Base-by-base conservation (phyloP, 2,888 invertebrate genomes). In the Drosophila borborema region DNA sequence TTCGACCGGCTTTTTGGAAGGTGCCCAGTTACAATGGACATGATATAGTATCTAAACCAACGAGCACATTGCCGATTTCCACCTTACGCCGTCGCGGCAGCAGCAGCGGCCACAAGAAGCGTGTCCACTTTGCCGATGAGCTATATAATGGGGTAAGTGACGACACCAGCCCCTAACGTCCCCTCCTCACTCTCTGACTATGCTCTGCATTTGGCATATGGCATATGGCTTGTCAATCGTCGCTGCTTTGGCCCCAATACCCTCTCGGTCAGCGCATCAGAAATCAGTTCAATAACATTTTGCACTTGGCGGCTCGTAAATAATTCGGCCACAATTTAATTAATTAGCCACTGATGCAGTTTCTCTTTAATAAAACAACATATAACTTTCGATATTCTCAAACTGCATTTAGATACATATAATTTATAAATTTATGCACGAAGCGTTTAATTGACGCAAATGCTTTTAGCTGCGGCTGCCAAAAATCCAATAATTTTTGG, bases 51-150 rank as follows among this genome's bases (percentile, higher is more conserved):
- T 28, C 66, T 1, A 38, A 40, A 18, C 23, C 53, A 31, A 40
- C 60, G 14, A 43, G 61, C 31, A 38, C 75, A 23, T 64, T 65
- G 28, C 53, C 74, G 10, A 66, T 59, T 18, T 69, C 74, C 12
- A 51, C 49, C 34, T 51, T 51, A 58, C 79, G 75, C 28, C 79
- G 83, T 43, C 81, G 87, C 58, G 87, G 82, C 72, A 89, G 84
- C 72, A 89, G 84, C 59, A 87, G 81, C 45, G 85, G 87, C 31
- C 74, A 81, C 1, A 91, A 92, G 81, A 92, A 92, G 90, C 94
- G 92, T 86, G 94, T 94, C 81, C 94, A 93, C 91, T 92, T 92
- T 48, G 87, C 90, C 53, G 92, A 93, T 80, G 90, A 92, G 54
- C 80, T 79, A 10, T 67, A 73, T 53, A 56, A 65, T 65, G 72